Evolutionary conservation across 1,140 invertebrate genomes (phyloP), one percentile per base, ranked within the genome.

Genomic region (Drosophila murphyi): DNA sequence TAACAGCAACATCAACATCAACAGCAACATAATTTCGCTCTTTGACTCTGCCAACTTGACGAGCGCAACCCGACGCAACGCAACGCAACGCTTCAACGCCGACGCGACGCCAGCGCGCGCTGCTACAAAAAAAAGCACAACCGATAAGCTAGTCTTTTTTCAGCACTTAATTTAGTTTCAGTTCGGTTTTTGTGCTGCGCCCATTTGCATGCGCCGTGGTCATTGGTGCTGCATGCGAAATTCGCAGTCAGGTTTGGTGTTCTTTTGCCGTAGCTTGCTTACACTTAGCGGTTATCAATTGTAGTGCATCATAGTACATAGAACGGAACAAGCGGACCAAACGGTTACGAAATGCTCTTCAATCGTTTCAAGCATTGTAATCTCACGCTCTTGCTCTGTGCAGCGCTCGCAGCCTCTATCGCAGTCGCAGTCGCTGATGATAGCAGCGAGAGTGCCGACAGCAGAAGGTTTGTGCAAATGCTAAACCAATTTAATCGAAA

Each of bases 111-210:
- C 28, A 47, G 41, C 60, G 10, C 39, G 28, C 48, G 55, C 12
- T 47, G 37, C n/a, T 41, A 56, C 50, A 54, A 70, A 34, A 68
- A 67, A 60, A 71, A 76, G 50, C 55, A 61, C 62, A 54, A 48
- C 61, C 65, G 76, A 75, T 78, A 78, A 78, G 72, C 76, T 61
- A 52, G 65, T 61, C 51, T 76, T 67, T 41, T 20, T 71, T 65
- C 29, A 78, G 72, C 61, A 78, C 68, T 76, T 63, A 76, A 79
- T 63, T 79, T 62, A 72, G 73, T 79, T 79, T 76, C 72, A 78
- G 72, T 78, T 78, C 48, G 76, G 63, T 54, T 76, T 76, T 59
- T 63, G 77, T 60, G 51, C 50, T 78, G 67, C 72, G 67, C 55
- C 72, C 76, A 78, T 76, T 74, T 78, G 76, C 72, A 78, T 61